Percentiles rank a stretch among this genome's conserved stretches.
phyloP scores from a whole-genome alignment of 2,888 invertebrate genomes.

The Cheilosia urbana region DNA sequence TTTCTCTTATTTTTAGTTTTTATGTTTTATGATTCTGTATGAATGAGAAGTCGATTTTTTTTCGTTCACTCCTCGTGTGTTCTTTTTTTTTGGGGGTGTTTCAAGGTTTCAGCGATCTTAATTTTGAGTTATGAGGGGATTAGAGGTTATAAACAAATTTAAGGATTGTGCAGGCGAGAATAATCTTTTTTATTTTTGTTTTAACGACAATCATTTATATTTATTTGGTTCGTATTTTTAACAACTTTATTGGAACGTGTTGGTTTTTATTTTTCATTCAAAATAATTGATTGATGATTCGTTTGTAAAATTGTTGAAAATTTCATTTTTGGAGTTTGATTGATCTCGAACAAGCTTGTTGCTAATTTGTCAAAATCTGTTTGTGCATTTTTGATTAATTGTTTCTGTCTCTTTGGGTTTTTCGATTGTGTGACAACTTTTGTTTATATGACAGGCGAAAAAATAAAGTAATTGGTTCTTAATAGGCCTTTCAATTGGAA shows the following conservation, averaged over 20 bases:
- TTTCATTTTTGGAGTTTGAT: constrained; percentile 19
- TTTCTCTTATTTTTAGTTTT: constrained; percentile 39
- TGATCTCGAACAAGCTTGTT: constrained; percentile 29
- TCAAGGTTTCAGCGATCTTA: constrained; percentile 49
- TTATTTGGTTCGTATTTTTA: constrained; percentile 1
- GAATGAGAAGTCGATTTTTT: constrained; percentile 35
- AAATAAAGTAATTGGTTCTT: too few relatives aligned
- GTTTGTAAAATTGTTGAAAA: constrained; percentile 5
- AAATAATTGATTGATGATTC: constrained; percentile 40
- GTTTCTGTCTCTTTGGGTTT: neutral
- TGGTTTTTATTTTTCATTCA: constrained; percentile 1
- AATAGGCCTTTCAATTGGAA: too few relatives aligned
- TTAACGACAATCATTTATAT: constrained; percentile 16
- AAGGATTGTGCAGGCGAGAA: constrained; percentile 12
- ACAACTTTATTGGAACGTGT: constrained; percentile 8
- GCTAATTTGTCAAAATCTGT: constrained; percentile 33
- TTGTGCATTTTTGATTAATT: constrained; percentile 50
- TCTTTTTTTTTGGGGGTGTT: constrained; percentile 20
- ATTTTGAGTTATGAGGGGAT: constrained; percentile 53
- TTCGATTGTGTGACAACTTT: neutral
- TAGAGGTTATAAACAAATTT: constrained; percentile 46
- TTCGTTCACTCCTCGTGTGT: constrained; percentile 1
- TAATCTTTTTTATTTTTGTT: constrained; percentile 9
- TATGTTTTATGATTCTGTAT: constrained; percentile 53
- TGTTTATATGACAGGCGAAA: neutral